phyloP scores from a whole-genome alignment of 2,797 vertebrate genomes.

The Onychomys leucogaster region DNA sequence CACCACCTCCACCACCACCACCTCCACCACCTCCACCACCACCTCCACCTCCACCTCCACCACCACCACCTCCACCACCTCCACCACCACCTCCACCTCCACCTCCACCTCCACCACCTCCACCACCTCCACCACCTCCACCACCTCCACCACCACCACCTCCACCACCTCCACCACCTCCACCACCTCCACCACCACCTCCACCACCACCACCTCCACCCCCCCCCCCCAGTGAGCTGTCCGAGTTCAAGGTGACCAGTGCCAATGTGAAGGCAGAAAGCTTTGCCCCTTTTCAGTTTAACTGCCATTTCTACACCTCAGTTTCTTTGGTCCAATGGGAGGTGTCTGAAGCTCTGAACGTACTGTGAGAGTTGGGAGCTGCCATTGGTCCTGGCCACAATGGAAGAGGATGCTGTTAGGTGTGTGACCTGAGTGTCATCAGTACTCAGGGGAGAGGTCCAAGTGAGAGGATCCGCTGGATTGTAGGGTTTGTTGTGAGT shows the following conservation, averaged over 20 bases:
- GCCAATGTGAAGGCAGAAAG: background rate
- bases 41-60: too few relatives aligned
- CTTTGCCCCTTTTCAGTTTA: background rate
- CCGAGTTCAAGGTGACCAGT: background rate
- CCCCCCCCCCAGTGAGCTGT: too few relatives aligned
- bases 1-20: too few relatives aligned
- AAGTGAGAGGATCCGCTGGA: background rate
- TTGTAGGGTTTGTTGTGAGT: background rate
- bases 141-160: too few relatives aligned
- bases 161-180: too few relatives aligned
- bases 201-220: too few relatives aligned
- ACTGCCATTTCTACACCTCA: background rate
- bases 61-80: too few relatives aligned
- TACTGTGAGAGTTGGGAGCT: background rate
- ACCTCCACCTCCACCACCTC: too few relatives aligned
- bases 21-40: too few relatives aligned
- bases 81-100: too few relatives aligned
- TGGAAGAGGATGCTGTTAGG: background rate
- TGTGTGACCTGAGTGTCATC: background rate
- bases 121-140: too few relatives aligned
- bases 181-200: too few relatives aligned
- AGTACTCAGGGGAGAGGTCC: background rate
- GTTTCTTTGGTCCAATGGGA: background rate
- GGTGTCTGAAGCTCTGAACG: background rate
- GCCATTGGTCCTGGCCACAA: background rate